Conservation (phyloP, 1,140 invertebrate genomes). For the Thaumatotibia leucotreta region DNA sequence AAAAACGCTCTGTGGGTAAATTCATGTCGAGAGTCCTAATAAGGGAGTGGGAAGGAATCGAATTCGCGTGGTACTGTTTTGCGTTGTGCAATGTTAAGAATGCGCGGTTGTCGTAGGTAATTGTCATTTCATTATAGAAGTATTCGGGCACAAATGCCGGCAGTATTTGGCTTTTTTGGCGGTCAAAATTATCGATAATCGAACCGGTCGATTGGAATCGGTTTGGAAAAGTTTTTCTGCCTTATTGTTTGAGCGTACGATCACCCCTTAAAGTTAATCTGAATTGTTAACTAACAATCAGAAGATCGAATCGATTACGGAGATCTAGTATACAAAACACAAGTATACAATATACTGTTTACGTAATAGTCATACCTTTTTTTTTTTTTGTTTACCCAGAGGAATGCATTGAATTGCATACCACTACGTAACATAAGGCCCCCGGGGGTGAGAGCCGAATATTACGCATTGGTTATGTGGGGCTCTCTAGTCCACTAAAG, state of each 20-base stretch:
- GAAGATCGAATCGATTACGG: too few species aligned
- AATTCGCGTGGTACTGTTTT: slow-evolving; percentile 7
- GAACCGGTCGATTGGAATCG: slow-evolving; percentile 36
- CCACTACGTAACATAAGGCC: too few species aligned
- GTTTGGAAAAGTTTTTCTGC: background rate
- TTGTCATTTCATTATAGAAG: slow-evolving; percentile 74
- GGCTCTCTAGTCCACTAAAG: too few species aligned
- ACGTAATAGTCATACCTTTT: too few species aligned
- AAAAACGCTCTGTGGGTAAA: background rate
- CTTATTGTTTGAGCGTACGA: background rate
- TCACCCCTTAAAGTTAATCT: background rate
- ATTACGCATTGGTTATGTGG: too few species aligned
- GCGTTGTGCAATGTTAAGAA: slow-evolving; percentile 28
- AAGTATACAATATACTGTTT: too few species aligned
- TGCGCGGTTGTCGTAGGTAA: slow-evolving; percentile 55
- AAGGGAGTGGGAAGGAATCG: background rate
- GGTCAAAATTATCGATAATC: slow-evolving; percentile 66
- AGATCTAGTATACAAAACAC: too few species aligned
- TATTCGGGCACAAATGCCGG: slow-evolving; percentile 49
- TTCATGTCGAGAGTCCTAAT: background rate
- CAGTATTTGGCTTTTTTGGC: slow-evolving; percentile 53
- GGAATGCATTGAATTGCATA: too few species aligned
- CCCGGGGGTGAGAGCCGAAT: too few species aligned
- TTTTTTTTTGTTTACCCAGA: too few species aligned
- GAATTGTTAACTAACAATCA: background rate